These are phyloP conservation scores for Lasioglossum zephyrum DNA, from an alignment of 2,888 invertebrate species.

Conservation along the genomic window DNA sequence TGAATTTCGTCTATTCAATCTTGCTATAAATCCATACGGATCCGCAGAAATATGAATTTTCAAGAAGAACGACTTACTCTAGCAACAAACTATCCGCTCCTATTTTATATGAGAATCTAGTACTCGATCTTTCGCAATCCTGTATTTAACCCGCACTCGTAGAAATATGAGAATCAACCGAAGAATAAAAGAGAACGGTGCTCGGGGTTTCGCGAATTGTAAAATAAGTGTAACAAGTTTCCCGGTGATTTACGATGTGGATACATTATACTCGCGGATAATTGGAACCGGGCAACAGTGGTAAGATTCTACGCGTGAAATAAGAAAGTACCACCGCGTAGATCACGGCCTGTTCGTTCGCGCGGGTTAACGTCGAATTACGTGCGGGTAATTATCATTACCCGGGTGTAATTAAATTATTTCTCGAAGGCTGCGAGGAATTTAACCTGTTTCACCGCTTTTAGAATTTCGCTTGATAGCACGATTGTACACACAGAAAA, in stretches of 20 bases:
- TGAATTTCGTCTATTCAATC: too few species aligned
- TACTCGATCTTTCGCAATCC: background rate
- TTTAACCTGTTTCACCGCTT: conserved; percentile 66
- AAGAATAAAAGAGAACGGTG: background rate
- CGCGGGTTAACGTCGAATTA: conserved; percentile 58
- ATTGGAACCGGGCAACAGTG: conserved; percentile 36
- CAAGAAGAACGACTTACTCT: too few species aligned
- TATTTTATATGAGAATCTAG: too few species aligned
- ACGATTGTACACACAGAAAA: conserved; percentile 49
- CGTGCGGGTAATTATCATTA: conserved; percentile 57
- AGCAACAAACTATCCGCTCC: too few species aligned
- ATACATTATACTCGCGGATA: conserved; percentile 29
- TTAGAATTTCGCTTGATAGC: conserved; percentile 56
- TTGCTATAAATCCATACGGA: too few species aligned
- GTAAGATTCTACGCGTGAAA: conserved; percentile 23
- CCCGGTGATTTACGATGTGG: conserved; percentile 25
- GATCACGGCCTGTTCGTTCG: conserved; percentile 24
- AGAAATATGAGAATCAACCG: background rate
- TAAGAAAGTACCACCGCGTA: conserved; percentile 32
- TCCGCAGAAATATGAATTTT: too few species aligned
- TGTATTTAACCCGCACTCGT: background rate
- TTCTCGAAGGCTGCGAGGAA: conserved; percentile 53
- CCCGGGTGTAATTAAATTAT: conserved; percentile 69
- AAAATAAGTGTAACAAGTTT: conserved; percentile 21
- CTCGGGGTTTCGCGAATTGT: conserved; percentile 9